Conservation (phyloP, 2,113 vertebrate species). For the Oreotrochilus melanogaster region DNA sequence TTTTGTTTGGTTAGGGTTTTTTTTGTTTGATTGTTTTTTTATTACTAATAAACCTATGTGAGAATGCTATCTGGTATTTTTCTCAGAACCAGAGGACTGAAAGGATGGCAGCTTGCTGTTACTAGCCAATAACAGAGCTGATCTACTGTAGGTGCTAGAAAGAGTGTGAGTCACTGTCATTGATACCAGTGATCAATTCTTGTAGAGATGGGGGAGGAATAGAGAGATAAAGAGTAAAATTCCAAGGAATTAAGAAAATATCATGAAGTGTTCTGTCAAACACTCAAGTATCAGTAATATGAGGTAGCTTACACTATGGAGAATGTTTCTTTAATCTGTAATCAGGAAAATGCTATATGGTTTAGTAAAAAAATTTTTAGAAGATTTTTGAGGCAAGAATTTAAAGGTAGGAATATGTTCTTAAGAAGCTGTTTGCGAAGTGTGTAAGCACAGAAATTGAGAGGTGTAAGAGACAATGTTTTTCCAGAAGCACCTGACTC, state of each 20-base stretch:
- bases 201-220: not conserved
- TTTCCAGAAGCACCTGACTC: not conserved
- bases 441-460: not conserved
- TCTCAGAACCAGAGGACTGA: not conserved
- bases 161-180: not conserved
- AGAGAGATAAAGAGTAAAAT: not conserved
- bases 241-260: not conserved
- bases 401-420: not conserved
- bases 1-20: too few species aligned
- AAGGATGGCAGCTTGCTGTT: not conserved
- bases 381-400: not conserved
- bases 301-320: not conserved
- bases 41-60: not conserved
- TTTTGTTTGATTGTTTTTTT: not conserved
- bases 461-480: fast-evolving
- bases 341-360: not conserved
- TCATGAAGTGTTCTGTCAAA: not conserved
- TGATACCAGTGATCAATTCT: not conserved
- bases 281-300: not conserved
- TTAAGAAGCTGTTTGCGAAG: not conserved
- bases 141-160: not conserved
- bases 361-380: not conserved
- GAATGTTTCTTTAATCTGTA: not conserved
- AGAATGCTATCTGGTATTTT: not conserved
- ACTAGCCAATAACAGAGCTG: not conserved